Base-by-base conservation (phyloP, 53 echinoderm and acorn worm species). In the Paelopatides confundens region DNA sequence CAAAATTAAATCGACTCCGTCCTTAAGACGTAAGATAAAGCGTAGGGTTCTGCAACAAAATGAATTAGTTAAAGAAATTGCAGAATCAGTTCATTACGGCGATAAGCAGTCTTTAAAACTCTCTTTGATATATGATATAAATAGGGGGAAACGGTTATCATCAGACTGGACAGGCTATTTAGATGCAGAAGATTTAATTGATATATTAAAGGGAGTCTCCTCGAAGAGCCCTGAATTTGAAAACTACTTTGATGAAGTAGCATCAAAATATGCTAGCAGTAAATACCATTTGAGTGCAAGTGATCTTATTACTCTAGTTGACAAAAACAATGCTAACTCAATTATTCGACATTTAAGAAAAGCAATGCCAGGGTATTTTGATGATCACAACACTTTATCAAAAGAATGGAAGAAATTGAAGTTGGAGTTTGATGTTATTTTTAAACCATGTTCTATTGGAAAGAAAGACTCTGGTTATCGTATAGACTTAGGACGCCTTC, bases 301-400 rank as follows among this genome's bases (percentile, higher is more conserved):
- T 30, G 74, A 71, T 17, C 18, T 87, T 31, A 87, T 87, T 76
- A 13, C 37, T 32, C 2, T 87, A 10, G 77, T 87, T 32, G 87
- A 87, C 43, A 87, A 31, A 5, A 76, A 35, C 76, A 87, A 76
- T 53, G 87, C 76, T 0, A 76, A 62, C 37, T 36, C 33, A 15
- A 76, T 87, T 27, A 34, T 87, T 27, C 24, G 10, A 11, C 23
- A 87, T 18, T n/a, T 87, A 12, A 24, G 87, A 35, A 87, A 76
- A 31, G 29, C 5, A 18, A 11, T 76, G 17, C 86, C 87, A 18
- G 38, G 36, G 8, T 76, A 35, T 35, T 53, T 87, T 53, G 38
- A 35, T 52, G 40, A 34, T 35, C 7, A 1, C 4, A 24, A 30
- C 21, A 13, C 31, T 6, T 4, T 76, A 11, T 21, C 4, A 32